These are phyloP conservation scores for Lethenteron reissneri DNA, from an alignment of 2,113 vertebrate species.

Conservation along the genomic window DNA sequence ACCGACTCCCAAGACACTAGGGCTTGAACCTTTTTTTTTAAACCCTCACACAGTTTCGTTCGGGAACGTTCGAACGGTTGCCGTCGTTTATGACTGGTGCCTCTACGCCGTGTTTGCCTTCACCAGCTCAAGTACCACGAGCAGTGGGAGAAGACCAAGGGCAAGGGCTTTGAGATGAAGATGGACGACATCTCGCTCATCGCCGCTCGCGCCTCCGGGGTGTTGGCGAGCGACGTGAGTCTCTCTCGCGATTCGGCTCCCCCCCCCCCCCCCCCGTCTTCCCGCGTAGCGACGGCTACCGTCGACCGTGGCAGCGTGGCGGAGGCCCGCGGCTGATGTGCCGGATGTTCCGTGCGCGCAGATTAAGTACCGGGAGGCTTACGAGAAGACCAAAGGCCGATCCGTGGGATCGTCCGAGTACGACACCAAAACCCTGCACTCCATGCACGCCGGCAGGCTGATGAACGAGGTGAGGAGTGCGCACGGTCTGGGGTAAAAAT, in stretches of 20 bases:
- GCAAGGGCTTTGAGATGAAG: slow-evolving; percentile 59
- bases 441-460: slow-evolving; percentile 51
- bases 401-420: slow-evolving; percentile 52
- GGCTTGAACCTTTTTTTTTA: not conserved
- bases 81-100: slow-evolving; percentile 17
- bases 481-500: too few relatives aligned
- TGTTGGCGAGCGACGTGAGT: slow-evolving; percentile 82
- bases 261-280: not conserved
- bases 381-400: slow-evolving; percentile 62
- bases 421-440: slow-evolving; percentile 66
- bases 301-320: not conserved
- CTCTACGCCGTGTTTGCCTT: slow-evolving; percentile 10
- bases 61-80: slow-evolving; percentile 47
- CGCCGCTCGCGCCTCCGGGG: slow-evolving; percentile 66
- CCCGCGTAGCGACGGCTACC: not conserved
- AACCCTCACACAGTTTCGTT: slow-evolving; percentile 11
- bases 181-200: slow-evolving; percentile 49
- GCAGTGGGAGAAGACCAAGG: slow-evolving; percentile 65
- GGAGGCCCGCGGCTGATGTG: too few relatives aligned
- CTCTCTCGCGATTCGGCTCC: not conserved
- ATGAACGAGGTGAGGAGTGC: slow-evolving; percentile 34
- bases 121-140: slow-evolving; percentile 71
- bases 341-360: slow-evolving; percentile 13
- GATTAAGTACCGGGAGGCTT: slow-evolving; percentile 72
- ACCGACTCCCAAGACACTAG: too few relatives aligned